These are phyloP conservation scores for Ictidomys tridecemlineatus DNA, from an alignment of 2,113 vertebrate species.

Conservation along the genomic window DNA sequence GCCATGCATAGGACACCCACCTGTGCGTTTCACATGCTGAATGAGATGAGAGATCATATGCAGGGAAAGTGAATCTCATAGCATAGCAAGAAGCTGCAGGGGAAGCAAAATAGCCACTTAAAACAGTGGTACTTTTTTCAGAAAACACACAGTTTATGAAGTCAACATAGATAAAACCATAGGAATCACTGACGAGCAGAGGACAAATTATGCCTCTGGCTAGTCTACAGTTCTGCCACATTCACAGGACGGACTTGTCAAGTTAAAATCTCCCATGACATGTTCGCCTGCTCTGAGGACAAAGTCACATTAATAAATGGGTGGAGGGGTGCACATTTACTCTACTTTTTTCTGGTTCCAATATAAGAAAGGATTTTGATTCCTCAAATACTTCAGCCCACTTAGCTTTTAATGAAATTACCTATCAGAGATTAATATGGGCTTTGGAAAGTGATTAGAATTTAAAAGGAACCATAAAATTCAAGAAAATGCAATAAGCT, in stretches of 20 bases:
- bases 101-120: neutral
- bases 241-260: neutral
- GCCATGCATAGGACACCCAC: neutral
- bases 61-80: neutral
- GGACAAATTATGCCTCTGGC: neutral
- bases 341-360: neutral
- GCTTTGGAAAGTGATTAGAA: neutral
- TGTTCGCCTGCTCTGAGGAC: neutral
- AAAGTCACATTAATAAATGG: neutral
- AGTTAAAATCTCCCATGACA: neutral
- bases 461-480: neutral
- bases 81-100: neutral
- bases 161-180: neutral
- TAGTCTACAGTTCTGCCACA: neutral
- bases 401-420: neutral
- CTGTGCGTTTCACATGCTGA: neutral
- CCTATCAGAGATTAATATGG: neutral
- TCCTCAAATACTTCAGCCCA: neutral
- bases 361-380: neutral
- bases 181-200: neutral
- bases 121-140: neutral
- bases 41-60: neutral
- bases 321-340: neutral
- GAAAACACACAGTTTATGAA: neutral
- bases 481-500: neutral